phyloP scores from a whole-genome alignment of 2,888 invertebrate species.

The Apomyelois bistriatella region DNA sequence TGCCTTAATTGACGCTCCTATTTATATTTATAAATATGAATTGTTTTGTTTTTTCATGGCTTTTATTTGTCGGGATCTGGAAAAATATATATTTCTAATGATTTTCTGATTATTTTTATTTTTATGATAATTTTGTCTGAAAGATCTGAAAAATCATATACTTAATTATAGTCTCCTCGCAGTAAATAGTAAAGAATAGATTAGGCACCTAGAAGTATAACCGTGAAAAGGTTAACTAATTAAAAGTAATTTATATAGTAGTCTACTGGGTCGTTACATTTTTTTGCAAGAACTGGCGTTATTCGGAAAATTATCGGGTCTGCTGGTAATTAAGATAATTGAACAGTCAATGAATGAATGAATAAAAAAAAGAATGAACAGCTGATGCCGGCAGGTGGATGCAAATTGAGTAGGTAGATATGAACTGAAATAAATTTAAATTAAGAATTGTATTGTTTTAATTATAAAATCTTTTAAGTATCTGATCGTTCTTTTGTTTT shows the following conservation, averaged over 20 bases:
- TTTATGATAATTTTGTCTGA: too few relatives aligned
- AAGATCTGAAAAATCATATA: too few relatives aligned
- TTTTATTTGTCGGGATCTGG: too few relatives aligned
- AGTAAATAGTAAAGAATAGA: not conserved
- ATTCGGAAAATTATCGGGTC: conserved; percentile 14
- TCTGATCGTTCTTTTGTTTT: not conserved
- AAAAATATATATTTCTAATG: too few relatives aligned
- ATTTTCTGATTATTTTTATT: too few relatives aligned
- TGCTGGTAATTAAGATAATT: conserved; percentile 38
- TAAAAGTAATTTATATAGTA: conserved; percentile 5
- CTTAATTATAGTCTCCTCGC: too few relatives aligned
- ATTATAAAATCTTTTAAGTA: not conserved
- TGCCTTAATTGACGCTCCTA: too few relatives aligned
- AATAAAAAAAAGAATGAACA: conserved; percentile 25
- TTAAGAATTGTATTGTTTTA: not conserved
- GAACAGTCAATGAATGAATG: conserved; percentile 32
- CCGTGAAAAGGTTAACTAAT: conserved; percentile 6
- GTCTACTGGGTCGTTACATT: not conserved
- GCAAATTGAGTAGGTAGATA: not conserved
- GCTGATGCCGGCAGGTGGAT: conserved; percentile 45
- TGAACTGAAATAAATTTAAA: not conserved
- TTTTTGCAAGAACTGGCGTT: not conserved
- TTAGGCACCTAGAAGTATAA: not conserved
- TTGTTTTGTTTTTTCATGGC: too few relatives aligned
- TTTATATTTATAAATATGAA: too few relatives aligned